These are phyloP conservation scores for Iphiclides podalirius DNA, from an alignment of 2,888 invertebrate genomes.

Conservation along the genomic window DNA sequence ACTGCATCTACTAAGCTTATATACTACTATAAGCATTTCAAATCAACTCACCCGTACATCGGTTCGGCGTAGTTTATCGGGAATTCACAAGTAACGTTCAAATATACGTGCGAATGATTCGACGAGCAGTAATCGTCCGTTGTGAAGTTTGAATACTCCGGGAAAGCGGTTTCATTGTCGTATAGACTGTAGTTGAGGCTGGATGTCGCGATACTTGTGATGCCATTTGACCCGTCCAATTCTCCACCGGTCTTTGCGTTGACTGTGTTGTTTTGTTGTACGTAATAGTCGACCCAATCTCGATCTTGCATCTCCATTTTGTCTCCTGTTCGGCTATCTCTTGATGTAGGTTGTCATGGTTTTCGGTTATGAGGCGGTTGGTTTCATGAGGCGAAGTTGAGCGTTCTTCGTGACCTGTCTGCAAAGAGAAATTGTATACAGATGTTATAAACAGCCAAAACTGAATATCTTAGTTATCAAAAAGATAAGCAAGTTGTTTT, in stretches of 20 bases:
- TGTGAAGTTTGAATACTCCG: slow-evolving; percentile 57
- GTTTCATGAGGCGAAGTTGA: background rate
- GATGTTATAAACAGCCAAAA: too few species aligned
- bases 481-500: too few species aligned
- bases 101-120: slow-evolving; percentile 65
- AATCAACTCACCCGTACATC: slow-evolving; percentile 76
- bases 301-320: slow-evolving; percentile 58
- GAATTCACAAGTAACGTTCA: slow-evolving; percentile 84
- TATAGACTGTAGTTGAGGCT: slow-evolving; percentile 44
- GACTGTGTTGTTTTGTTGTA: slow-evolving; percentile 32
- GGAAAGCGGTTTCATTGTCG: slow-evolving; percentile 46
- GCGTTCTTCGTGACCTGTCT: too few species aligned
- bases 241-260: slow-evolving; percentile 25
- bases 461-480: too few species aligned
- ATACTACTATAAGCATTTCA: background rate
- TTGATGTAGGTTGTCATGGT: slow-evolving; percentile 14
- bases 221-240: slow-evolving; percentile 17
- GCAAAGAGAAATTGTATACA: too few species aligned
- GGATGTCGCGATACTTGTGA: slow-evolving; percentile 23
- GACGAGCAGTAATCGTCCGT: slow-evolving; percentile 64
- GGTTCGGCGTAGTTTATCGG: slow-evolving; percentile 83
- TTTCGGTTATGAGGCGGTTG: background rate
- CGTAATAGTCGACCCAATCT: slow-evolving; percentile 55
- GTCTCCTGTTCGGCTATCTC: slow-evolving; percentile 42
- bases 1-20: background rate